Percentiles rank a stretch among this genome's conserved stretches.
These are phyloP conservation scores for Theretra japonica DNA, from an alignment of 2,888 invertebrate genomes.

Conservation along the genomic window DNA sequence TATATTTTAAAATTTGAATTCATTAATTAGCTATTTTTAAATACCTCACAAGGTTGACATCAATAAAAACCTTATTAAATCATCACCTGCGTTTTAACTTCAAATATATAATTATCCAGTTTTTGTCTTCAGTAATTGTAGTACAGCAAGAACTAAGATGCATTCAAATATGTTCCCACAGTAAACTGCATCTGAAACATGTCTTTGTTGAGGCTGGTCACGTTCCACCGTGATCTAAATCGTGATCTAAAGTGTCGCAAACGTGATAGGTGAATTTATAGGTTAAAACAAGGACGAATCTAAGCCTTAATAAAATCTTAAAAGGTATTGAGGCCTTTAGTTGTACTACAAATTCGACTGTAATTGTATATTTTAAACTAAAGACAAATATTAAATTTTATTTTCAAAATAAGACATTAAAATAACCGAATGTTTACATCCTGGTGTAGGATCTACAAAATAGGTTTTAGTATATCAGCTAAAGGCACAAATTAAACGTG, in stretches of 20 bases:
- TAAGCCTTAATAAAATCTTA: too few species aligned
- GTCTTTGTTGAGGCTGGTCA: conserved; percentile 12
- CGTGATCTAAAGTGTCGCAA: conserved; percentile 6
- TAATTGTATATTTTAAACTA: too few species aligned
- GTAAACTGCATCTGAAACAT: not conserved
- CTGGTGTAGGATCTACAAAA: too few species aligned
- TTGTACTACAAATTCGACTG: too few species aligned
- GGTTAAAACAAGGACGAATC: conserved; percentile 1
- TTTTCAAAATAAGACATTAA: too few species aligned
- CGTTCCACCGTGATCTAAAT: not conserved
- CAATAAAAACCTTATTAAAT: not conserved
- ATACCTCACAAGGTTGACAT: conserved; percentile 1
- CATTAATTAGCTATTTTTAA: not conserved
- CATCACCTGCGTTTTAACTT: not conserved
- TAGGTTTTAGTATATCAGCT: too few species aligned
- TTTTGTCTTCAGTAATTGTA: too few species aligned
- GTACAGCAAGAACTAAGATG: not conserved
- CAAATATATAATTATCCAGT: not conserved
- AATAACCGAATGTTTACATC: too few species aligned
- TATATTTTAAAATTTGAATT: not conserved
- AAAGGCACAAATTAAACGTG: too few species aligned
- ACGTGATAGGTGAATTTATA: conserved; percentile 14
- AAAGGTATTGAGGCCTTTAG: too few species aligned
- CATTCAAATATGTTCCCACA: conserved; percentile 1
- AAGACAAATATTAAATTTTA: too few species aligned